Base-by-base conservation (phyloP, 1,140 invertebrate genomes). In the Bombyx mandarina region DNA sequence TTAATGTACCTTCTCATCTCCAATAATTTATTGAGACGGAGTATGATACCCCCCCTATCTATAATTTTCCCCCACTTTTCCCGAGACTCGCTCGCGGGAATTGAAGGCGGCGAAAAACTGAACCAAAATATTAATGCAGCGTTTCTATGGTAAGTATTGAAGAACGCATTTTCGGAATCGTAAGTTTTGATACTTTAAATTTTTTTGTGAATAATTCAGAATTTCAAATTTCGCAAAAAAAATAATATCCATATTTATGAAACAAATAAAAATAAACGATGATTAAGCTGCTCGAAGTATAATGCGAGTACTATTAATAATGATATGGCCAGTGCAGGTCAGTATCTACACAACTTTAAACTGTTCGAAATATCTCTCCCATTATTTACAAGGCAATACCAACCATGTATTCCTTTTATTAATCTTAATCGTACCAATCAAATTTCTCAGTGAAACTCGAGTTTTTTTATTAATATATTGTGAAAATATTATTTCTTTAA, bases 121-220 rank as follows among this genome's bases (percentile, higher is more conserved):
- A 77, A 82, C 75, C 82, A 77, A 87, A 87, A 87, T 87, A 87
- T 87, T 87, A 87, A 87, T 85, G 79, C 82, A 76, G 62, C 67
- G 67, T 63, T 71, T 75, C 73, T 75, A 72, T 66, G 65, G 68
- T 68, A 77, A 79, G 75, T 82, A 86, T 83, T 79, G 79, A 73
- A 59, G 68, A 49, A 57, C 63, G 65, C 62, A 68, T 66, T 64
- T 57, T 57, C 12, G 35, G 55, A 49, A 12, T 1, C 6, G 22
- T 46, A 54, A 7, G n/a, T 69, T 59, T 77, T 75, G 65, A 71
- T 67, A 62, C 53, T 65, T 65, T 18, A 49, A 53, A 49, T 49
- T 6, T 58, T 58, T 47, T 35, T 12, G 6, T 43, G 35, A 50
- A 2, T 1, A 52, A 22, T 45, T 10, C 6, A 10, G 0, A 47